Conservation (phyloP, 2,113 vertebrate species). For the Smithornis capensis region DNA sequence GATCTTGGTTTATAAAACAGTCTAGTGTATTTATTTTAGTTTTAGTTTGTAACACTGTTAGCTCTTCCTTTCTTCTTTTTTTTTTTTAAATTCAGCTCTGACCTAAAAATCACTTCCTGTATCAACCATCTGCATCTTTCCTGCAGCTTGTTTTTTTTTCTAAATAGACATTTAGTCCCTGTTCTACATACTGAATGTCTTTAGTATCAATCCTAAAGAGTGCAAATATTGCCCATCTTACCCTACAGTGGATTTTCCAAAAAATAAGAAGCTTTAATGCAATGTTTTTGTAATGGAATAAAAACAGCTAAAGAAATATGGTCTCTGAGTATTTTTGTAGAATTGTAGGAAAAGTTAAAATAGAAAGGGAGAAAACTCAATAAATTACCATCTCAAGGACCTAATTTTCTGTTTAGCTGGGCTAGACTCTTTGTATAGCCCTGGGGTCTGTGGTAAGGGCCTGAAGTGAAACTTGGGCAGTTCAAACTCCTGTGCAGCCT, state of each 20-base stretch:
- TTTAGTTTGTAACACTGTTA: background rate
- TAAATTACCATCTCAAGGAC: background rate
- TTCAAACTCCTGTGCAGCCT: background rate
- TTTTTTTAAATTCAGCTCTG: background rate
- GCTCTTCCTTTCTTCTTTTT: background rate
- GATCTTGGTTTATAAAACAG: background rate
- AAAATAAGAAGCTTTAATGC: background rate
- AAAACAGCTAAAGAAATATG: background rate
- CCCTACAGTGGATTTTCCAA: background rate
- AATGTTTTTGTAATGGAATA: background rate
- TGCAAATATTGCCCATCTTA: background rate
- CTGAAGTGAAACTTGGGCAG: fast-evolving
- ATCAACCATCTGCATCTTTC: background rate
- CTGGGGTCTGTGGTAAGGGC: background rate
- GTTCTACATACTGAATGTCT: background rate
- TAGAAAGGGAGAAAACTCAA: background rate
- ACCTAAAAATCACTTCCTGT: background rate
- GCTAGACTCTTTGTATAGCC: background rate
- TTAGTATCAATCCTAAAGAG: background rate
- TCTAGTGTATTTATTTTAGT: background rate
- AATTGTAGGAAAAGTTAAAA: background rate
- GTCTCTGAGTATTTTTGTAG: background rate
- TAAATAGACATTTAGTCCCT: background rate
- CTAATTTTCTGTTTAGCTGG: background rate
- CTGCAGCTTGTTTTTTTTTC: background rate